phyloP scores from a whole-genome alignment of 2,888 invertebrate genomes.

The Eledona agricola region DNA sequence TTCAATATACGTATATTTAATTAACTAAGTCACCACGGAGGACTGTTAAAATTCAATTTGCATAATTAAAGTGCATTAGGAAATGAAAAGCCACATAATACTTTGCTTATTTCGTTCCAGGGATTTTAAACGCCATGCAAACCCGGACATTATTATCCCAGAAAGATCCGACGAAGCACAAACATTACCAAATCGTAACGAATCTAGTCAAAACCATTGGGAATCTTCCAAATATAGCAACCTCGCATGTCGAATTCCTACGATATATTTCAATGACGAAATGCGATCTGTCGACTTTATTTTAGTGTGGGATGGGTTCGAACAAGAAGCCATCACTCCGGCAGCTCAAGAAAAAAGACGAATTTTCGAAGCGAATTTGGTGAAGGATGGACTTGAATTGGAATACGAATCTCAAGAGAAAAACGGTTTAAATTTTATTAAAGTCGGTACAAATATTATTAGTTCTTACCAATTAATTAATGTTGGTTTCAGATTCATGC shows the following conservation, averaged over 20 bases:
- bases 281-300: conserved; percentile 80
- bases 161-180: conserved; percentile 19
- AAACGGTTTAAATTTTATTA: conserved; percentile 80
- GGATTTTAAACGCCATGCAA: no score
- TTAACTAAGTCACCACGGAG: conserved; percentile 1
- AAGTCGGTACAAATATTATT: conserved; percentile 61
- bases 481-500: conserved; percentile 77
- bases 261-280: conserved; percentile 76
- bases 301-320: conserved; percentile 75
- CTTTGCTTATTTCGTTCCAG: conserved; percentile 34
- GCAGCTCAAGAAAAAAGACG: conserved; percentile 65
- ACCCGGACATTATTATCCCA: conserved; percentile 15
- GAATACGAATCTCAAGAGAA: conserved; percentile 74
- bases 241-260: conserved; percentile 62
- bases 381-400: conserved; percentile 76
- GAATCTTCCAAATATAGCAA: conserved; percentile 21
- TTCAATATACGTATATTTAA: not conserved
- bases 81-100: conserved; percentile 17
- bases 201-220: conserved; percentile 30
- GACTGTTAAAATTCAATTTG: no score
- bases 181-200: conserved; percentile 10
- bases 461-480: conserved; percentile 24
- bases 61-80: conserved; percentile 29
- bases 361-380: conserved; percentile 76
- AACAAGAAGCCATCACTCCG: conserved; percentile 63